A percentile compares a stretch with the other conserved stretches of the same genome.
phyloP scores from a whole-genome alignment of 2,888 invertebrate species.

The Frankliniella intonsa region DNA sequence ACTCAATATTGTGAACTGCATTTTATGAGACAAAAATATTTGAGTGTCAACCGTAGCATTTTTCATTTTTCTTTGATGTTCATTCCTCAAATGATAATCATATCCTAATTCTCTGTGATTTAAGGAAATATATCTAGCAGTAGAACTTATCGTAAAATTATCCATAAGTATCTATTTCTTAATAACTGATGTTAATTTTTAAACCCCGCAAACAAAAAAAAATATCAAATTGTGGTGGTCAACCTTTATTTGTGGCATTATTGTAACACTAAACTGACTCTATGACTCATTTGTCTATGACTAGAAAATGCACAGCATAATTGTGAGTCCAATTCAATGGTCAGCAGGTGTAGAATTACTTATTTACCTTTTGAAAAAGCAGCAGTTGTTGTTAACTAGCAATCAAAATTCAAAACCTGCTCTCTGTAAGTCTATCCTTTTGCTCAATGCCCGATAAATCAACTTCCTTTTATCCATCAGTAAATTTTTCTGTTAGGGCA shows the following conservation, averaged over 20 bases:
- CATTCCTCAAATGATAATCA: too few species aligned
- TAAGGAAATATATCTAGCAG: neutral
- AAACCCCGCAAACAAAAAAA: too few species aligned
- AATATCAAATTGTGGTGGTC: too few species aligned
- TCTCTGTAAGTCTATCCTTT: neutral
- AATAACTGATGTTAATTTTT: too few species aligned
- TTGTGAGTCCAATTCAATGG: neutral
- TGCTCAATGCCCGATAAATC: neutral
- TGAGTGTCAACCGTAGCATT: neutral
- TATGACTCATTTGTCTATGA: neutral
- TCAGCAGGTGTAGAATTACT: neutral
- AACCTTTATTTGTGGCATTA: too few species aligned
- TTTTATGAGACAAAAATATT: neutral
- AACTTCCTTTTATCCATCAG: neutral
- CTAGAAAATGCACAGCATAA: neutral
- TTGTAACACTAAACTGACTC: too few species aligned
- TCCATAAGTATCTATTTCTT: too few species aligned
- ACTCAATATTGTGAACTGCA: neutral
- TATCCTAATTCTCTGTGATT: neutral
- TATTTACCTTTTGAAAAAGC: neutral
- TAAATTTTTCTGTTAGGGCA: neutral
- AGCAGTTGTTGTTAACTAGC: neutral
- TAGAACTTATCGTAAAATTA: too few species aligned
- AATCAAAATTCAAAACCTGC: neutral
- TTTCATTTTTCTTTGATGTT: neutral